Percentiles rank a stretch among this genome's conserved stretches.
These are phyloP conservation scores for Clarias platycephalus DNA, from an alignment of 2,797 vertebrate species.

Conservation along the genomic window DNA sequence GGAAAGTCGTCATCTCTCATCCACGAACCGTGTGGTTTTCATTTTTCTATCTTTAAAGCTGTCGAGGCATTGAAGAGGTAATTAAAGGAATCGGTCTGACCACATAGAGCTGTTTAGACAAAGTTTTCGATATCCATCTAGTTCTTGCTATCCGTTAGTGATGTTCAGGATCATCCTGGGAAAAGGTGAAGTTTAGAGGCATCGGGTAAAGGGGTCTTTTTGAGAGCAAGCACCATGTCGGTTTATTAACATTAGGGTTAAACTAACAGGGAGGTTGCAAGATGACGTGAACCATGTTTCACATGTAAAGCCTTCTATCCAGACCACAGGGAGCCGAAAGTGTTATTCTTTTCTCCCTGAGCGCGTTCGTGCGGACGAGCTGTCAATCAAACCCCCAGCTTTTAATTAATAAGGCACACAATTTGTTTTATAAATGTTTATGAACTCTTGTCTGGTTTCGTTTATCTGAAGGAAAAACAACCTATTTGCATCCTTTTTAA, in stretches of 20 bases:
- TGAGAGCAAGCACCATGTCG: slow-evolving; percentile 59
- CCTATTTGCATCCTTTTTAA: background rate
- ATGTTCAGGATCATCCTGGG: slow-evolving; percentile 46
- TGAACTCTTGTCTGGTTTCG: background rate
- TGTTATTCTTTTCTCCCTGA: slow-evolving; percentile 27
- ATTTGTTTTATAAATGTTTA: background rate
- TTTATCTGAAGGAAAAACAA: background rate
- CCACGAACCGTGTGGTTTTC: background rate
- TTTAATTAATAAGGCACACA: background rate
- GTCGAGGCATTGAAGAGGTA: too few relatives aligned
- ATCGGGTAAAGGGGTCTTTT: slow-evolving; percentile 53
- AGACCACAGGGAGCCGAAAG: background rate
- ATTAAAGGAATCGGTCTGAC: background rate
- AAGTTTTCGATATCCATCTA: background rate
- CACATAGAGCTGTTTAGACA: too few relatives aligned
- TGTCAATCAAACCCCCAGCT: slow-evolving; percentile 33
- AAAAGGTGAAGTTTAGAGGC: slow-evolving; percentile 48
- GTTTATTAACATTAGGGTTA: slow-evolving; percentile 73
- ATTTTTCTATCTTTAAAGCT: background rate
- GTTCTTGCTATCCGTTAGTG: slow-evolving; percentile 34
- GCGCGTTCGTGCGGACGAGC: slow-evolving; percentile 60
- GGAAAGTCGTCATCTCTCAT: background rate
- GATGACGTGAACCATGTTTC: slow-evolving; percentile 11
- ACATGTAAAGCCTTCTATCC: slow-evolving; percentile 18
- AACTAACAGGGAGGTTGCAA: slow-evolving; percentile 69